Evolutionary conservation across 2,888 invertebrate genomes (phyloP).

Genomic region (Conistra vaccinii): DNA sequence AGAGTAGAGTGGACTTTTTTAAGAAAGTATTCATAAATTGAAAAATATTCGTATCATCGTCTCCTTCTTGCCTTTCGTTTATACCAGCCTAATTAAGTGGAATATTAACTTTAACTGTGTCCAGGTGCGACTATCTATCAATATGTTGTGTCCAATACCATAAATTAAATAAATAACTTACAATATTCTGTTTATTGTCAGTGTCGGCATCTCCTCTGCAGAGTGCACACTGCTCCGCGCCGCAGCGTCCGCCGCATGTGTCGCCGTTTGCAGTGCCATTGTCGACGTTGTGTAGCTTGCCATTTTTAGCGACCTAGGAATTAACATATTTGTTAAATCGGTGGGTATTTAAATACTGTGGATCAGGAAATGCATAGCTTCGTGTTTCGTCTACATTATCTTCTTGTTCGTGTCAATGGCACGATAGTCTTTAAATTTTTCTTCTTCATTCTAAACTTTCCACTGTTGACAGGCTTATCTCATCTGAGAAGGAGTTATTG

Average conservation of each 20-base stretch:
- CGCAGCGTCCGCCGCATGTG: conserved; percentile 85
- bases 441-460: not conserved
- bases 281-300: conserved; percentile 79
- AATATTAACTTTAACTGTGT: not conserved
- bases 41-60: not conserved
- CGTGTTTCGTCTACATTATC: not conserved
- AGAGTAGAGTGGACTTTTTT: not conserved
- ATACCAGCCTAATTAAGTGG: too few species aligned
- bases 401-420: not conserved
- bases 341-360: not conserved
- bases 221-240: conserved; percentile 86
- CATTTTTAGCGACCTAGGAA: conserved; percentile 85
- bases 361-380: not conserved
- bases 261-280: conserved; percentile 73
- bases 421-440: not conserved
- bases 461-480: not conserved
- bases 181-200: conserved; percentile 88
- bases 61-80: too few species aligned
- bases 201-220: conserved; percentile 87
- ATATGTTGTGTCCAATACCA: too few species aligned
- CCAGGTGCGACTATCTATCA: not conserved
- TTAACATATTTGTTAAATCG: not conserved
- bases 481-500: not conserved
- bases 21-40: not conserved
- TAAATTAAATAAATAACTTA: conserved; percentile 67